phyloP scores from a whole-genome alignment of 2,113 vertebrate genomes.

The Pampusana beccarii region DNA sequence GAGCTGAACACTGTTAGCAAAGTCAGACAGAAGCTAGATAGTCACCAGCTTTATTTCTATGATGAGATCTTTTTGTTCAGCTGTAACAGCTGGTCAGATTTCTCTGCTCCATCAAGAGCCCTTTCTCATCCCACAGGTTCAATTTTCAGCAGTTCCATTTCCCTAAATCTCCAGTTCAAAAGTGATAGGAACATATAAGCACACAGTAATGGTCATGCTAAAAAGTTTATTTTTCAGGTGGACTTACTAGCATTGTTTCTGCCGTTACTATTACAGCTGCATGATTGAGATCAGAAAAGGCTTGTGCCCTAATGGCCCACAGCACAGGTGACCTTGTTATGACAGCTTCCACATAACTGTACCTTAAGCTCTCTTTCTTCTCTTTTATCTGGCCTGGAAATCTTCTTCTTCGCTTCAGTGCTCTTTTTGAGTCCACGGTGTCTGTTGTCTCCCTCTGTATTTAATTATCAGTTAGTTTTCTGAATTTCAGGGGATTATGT shows the following conservation, averaged over 20 bases:
- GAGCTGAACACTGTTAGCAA: not conserved
- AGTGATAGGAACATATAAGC: not conserved
- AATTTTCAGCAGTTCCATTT: not conserved
- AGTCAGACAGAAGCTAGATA: not conserved
- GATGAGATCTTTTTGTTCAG: not conserved
- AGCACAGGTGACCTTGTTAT: not conserved
- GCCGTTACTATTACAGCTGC: not conserved
- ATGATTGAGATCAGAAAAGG: not conserved
- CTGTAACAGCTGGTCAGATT: not conserved
- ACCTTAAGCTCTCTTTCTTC: not conserved
- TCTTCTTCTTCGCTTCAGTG: not conserved
- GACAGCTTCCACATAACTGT: not conserved
- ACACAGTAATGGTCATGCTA: not conserved
- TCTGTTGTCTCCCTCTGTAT: no score
- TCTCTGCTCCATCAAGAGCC: not conserved
- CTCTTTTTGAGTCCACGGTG: not conserved
- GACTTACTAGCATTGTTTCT: not conserved
- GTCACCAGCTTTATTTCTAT: not conserved
- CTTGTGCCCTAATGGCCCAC: not conserved
- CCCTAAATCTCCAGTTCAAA: not conserved
- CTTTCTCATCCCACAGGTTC: not conserved
- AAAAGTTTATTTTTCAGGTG: not conserved
- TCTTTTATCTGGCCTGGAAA: not conserved
- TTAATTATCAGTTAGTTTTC: slow-evolving; percentile 35
- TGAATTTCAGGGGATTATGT: slow-evolving; percentile 12